These are phyloP conservation scores for Caenorhabditis becei DNA, from an alignment of 2,888 invertebrate species.

Conservation along the genomic window DNA sequence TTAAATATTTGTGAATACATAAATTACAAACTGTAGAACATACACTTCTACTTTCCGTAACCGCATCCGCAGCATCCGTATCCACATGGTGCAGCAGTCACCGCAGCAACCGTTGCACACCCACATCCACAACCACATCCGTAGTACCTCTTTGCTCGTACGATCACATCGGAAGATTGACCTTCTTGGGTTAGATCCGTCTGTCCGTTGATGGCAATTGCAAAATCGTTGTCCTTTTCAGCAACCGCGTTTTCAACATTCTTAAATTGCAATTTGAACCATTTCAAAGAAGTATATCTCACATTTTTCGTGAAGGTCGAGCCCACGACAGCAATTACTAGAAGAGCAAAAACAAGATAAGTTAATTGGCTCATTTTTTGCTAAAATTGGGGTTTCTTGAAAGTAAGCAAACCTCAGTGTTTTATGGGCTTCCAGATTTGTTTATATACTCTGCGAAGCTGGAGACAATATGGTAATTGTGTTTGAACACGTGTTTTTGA, in stretches of 20 bases:
- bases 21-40: background rate
- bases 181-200: constrained; percentile 23
- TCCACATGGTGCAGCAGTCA: constrained; percentile 17
- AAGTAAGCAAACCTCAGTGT: too few relatives aligned
- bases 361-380: too few relatives aligned
- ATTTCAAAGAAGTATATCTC: background rate
- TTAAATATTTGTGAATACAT: too few relatives aligned
- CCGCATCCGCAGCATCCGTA: constrained; percentile 50
- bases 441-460: constrained; percentile 12
- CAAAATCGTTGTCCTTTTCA: background rate
- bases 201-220: constrained; percentile 2
- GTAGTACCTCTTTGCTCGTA: constrained; percentile 44
- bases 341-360: background rate
- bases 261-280: too few relatives aligned
- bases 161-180: constrained; percentile 25
- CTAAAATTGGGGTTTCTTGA: background rate
- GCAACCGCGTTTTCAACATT: background rate
- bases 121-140: constrained; percentile 49
- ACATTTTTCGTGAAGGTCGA: background rate
- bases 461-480: constrained; percentile 21
- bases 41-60: constrained; percentile 24
- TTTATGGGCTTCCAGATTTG: background rate
- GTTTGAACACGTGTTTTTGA: constrained; percentile 42
- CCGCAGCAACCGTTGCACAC: constrained; percentile 37
- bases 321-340: background rate